Base-by-base conservation (phyloP, 2,797 vertebrate genomes). In the Onychomys torridus region DNA sequence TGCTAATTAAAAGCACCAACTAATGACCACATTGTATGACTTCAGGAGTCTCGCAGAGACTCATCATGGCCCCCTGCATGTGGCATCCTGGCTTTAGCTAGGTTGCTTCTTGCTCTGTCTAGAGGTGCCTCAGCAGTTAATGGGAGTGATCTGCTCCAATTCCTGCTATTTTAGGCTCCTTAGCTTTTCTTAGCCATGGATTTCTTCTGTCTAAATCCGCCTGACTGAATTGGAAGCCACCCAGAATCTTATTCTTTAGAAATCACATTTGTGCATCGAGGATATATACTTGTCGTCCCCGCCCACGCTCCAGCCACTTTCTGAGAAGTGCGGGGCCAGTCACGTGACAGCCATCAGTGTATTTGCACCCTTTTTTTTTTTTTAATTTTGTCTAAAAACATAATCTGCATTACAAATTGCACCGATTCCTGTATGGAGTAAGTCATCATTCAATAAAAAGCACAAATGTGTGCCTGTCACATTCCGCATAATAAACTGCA, bases 371-470 rank as follows among this genome's bases (percentile, higher is more conserved):
- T 97, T 69, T 59, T 71, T 82, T 59, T 83, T 67, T 69, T 29
- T 23, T 75, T 5, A 67, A 86, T 69, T 69, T 96, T 98, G 98
- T 98, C 98, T 98, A 97, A 97, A 98, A 98, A 98, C 98, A 98
- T 98, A 98, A 98, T 98, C 98, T 98, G 98, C 97, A 98, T 98
- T 98, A 98, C 98, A 98, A 98, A 98, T 98, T 98, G 97, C 97
- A 97, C 97, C 94, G 85, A 98, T 97, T 98, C 97, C 97, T 98
- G 96, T 97, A 98, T 97, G 96, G 84, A 97, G 97, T 97, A 97
- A 98, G 97, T 97, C 97, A 97, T 97, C 97, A 97, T 98, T 98
- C 97, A 98, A 98, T 98, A 98, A 97, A 98, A 98, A 98, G 98
- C 98, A 97, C 96, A 98, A 98, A 97, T 98, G 97, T 98, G 97